Evolutionary conservation across 2,888 invertebrate genomes (phyloP).

Genomic region (Malthinus flaveolus): DNA sequence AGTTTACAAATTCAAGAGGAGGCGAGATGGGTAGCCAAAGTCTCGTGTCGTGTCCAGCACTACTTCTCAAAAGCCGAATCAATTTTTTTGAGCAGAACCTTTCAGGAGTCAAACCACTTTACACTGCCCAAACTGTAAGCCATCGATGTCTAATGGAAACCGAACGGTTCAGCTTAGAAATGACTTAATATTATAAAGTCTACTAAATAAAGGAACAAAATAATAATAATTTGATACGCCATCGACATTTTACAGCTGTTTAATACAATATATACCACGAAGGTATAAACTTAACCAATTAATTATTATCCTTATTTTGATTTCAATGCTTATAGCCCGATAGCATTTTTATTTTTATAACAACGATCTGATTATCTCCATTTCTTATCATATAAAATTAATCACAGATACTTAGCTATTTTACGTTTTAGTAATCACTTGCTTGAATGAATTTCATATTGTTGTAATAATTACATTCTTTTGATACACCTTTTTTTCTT

Average conservation of each 20-base stretch:
- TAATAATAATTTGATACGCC: conserved; percentile 19
- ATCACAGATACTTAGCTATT: conserved; percentile 20
- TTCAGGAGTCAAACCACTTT: no score
- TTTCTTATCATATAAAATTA: conserved; percentile 25
- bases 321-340: conserved; percentile 32
- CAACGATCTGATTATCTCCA: conserved; percentile 31
- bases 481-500: no score
- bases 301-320: conserved; percentile 34
- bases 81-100: no score
- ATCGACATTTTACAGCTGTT: conserved; percentile 20
- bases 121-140: no score
- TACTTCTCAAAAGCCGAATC: no score
- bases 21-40: no score
- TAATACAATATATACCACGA: neutral
- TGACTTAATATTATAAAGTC: no score
- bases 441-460: conserved; percentile 6
- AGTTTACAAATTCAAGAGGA: no score
- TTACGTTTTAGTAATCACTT: conserved; percentile 9
- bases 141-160: no score
- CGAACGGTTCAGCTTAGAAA: no score
- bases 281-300: conserved; percentile 35
- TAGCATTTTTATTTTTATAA: conserved; percentile 28
- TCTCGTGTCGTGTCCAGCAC: no score
- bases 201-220: conserved; percentile 17
- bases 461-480: no score